Percentiles rank a stretch among this genome's conserved stretches.
These are phyloP conservation scores for Hippocampus kuda DNA, from an alignment of 2,797 vertebrate species.

Conservation along the genomic window DNA sequence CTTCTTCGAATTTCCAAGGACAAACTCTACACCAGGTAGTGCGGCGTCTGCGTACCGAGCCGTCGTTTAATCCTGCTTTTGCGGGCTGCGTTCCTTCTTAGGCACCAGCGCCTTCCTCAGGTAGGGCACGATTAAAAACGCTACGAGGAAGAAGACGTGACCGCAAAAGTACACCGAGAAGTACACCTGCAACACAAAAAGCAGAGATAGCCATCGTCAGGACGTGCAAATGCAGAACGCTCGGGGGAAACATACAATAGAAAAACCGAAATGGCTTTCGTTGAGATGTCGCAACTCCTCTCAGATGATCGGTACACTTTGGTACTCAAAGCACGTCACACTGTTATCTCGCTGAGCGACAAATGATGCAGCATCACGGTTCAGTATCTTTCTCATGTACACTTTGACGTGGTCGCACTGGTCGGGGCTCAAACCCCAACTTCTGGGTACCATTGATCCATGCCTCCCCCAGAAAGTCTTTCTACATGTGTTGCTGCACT, in stretches of 20 bases:
- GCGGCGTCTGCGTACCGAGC: slow-evolving; percentile 34
- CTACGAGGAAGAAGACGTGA: slow-evolving; percentile 77
- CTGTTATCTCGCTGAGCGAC: too few species aligned
- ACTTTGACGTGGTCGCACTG: too few species aligned
- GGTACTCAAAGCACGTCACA: too few species aligned
- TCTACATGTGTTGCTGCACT: too few species aligned
- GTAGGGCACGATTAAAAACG: slow-evolving; percentile 74
- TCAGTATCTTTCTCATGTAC: too few species aligned
- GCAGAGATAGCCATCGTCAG: not conserved
- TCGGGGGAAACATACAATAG: not conserved
- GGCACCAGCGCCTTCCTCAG: slow-evolving; percentile 81
- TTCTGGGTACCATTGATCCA: too few species aligned
- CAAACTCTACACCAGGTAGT: not conserved
- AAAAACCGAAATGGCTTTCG: not conserved
- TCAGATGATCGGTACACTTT: too few species aligned
- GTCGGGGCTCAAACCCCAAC: too few species aligned
- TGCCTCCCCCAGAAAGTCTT: too few species aligned
- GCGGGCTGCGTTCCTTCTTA: slow-evolving; percentile 61
- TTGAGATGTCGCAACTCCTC: too few species aligned
- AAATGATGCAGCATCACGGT: too few species aligned
- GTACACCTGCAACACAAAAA: slow-evolving; percentile 76
- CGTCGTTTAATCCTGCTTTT: slow-evolving; percentile 59
- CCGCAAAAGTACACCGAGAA: slow-evolving; percentile 84
- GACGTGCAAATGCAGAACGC: not conserved
- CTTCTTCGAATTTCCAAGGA: not conserved